Evolutionary conservation across 2,888 invertebrate species (phyloP), one percentile per base, ranked within the genome.

Genomic region (Temnothorax unifasciatus): DNA sequence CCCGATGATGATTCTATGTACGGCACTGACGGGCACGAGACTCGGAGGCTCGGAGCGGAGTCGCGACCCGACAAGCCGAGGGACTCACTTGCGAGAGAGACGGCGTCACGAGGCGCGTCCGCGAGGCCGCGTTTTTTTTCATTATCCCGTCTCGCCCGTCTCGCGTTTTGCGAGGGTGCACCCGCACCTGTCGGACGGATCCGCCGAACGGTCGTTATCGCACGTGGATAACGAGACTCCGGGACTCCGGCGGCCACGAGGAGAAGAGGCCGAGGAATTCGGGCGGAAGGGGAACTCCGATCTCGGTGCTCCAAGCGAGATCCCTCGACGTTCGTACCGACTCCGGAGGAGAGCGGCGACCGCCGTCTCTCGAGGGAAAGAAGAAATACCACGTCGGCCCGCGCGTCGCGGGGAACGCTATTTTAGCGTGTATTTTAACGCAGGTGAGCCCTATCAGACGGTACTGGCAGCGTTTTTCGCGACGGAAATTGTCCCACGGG

Each of bases 21-120:
- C 89, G 88, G 89, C 89, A 87, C 86, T 89, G 89, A 52, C 54
- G 44, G 63, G 64, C 57, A 83, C 52, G 47, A 68, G 66, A 47
- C 57, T 69, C 77, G 66, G 66, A 68, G 47, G 3, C 47, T 52
- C 69, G 34, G 74, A 81, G 81, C 84, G 79, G 86, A 86, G 85
- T 83, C 84, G 63, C 79, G 83, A 79, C 64, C 87, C 82, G 50
- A 21, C 63, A 25, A 85, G 74, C 81, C 71, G 83, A 88, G 81
- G 83, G 66, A 66, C 59, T 88, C 79, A 41, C 77, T 59, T 57
- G 83, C 61, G 86, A 85, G 86, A 85, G 86, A 89, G 86, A 83
- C 86, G 66, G 89, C 89, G 88, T 88, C 88, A 87, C 69, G 83
- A 88, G 89, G 82, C 89, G 89, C 86, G 82, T 86, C 81, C 84